These are phyloP conservation scores for Amblyjoppa proteus DNA, from an alignment of 2,888 invertebrate genomes.

Conservation along the genomic window DNA sequence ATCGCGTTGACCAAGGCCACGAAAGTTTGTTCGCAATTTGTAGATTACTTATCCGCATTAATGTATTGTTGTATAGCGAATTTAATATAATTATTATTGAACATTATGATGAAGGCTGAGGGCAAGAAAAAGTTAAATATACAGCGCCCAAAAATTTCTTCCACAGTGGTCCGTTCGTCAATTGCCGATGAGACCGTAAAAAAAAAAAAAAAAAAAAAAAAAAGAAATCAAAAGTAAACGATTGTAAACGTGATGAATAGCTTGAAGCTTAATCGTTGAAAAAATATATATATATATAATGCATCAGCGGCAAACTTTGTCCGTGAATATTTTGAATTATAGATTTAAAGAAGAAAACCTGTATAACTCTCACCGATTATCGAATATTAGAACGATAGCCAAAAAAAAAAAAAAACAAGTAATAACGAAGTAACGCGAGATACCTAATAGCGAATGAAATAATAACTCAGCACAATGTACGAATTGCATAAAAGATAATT, in stretches of 20 bases:
- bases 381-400: slow-evolving; percentile 37
- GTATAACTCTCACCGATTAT: slow-evolving; percentile 42
- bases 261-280: slow-evolving; percentile 57
- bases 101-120: slow-evolving; percentile 18
- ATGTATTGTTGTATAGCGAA: slow-evolving; percentile 62
- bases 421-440: slow-evolving; percentile 45
- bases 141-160: slow-evolving; percentile 22
- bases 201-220: slow-evolving; percentile 19
- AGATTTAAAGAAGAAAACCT: slow-evolving; percentile 21
- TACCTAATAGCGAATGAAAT: slow-evolving; percentile 39
- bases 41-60: slow-evolving; percentile 61
- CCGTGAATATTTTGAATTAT: slow-evolving; percentile 55
- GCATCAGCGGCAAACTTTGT: slow-evolving; percentile 41
- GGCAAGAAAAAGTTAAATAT: neutral
- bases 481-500: slow-evolving; percentile 38
- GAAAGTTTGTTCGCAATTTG: slow-evolving; percentile 60
- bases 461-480: slow-evolving; percentile 46
- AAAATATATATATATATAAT: slow-evolving; percentile 42
- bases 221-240: slow-evolving; percentile 1
- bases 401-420: slow-evolving; percentile 17
- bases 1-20: slow-evolving; percentile 47
- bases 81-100: slow-evolving; percentile 32
- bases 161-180: slow-evolving; percentile 22
- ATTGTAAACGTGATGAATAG: slow-evolving; percentile 44
- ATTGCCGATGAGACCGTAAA: slow-evolving; percentile 27